Evolutionary conservation across 2,888 invertebrate genomes (phyloP), one percentile per base, ranked within the genome.

Genomic region (Cosmia pyralina): DNA sequence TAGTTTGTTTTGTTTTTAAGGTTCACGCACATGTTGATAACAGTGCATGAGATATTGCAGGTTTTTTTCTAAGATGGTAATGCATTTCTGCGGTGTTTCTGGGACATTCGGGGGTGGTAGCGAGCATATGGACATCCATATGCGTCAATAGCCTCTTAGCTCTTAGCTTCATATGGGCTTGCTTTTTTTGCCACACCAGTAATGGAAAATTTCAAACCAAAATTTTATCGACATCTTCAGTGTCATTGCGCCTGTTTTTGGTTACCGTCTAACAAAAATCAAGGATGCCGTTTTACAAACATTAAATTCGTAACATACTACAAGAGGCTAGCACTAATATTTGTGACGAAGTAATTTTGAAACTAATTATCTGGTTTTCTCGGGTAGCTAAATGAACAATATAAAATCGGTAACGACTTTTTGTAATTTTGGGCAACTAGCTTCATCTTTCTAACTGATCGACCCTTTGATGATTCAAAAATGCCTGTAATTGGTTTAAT

Each of bases 331-430:
- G 34, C 6, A 17, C 11, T 6, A 44, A 65, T 67, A 64, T 65
- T 44, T 64, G 28, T 52, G n/a, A 13, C 2, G 3, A 72, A 28
- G 41, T 34, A 0, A 46, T 72, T 53, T 72, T 44, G n/a, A 22
- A 1, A 19, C 13, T 34, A 53, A 38, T 73, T 19, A 73, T 22
- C 70, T 55, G 11, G 34, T 55, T 74, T 46, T 28, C 19, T 46
- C 38, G 38, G 38, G 57, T 15, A 15, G 38, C 3, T 15, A 46
- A 70, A 55, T 22, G 34, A 60, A 50, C 63, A 13, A 48, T 75
- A 41, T 0, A 0, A 13, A 58, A 50, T 59, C 10, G 28, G n/a
- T 50, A 48, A 48, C 7, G 1, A 17, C 2, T 1, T 28, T 74
- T 55, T 48, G 22, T 22, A 2, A 58, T 41, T 17, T 38, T n/a